Evolutionary conservation across 2,113 vertebrate species (phyloP).

Genomic region (Vidua chalybeata): DNA sequence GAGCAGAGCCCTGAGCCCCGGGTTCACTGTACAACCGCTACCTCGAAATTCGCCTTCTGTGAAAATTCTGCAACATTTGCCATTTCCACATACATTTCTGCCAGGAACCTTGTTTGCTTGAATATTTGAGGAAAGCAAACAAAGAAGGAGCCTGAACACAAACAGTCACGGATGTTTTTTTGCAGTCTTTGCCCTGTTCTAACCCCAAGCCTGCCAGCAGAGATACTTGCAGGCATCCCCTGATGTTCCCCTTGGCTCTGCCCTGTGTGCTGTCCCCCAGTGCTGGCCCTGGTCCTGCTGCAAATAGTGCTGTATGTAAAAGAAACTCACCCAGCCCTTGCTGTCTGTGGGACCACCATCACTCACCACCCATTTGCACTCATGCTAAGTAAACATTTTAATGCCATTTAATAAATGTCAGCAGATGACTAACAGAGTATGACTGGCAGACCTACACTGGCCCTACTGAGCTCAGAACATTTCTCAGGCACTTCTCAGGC

Average conservation of each 20-base stretch:
- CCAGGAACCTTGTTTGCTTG: constrained; percentile 27
- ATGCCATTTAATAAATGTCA: not conserved
- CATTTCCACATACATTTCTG: constrained; percentile 38
- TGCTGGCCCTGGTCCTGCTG: not conserved
- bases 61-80: constrained; percentile 40
- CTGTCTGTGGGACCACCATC: not conserved
- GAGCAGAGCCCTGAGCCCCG: not conserved
- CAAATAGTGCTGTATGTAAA: not conserved
- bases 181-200: not conserved
- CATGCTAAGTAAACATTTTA: not conserved
- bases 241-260: not conserved
- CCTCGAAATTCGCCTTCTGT: not conserved
- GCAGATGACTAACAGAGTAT: not conserved
- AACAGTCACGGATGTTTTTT: not conserved
- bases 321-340: not conserved
- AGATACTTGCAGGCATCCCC: not conserved
- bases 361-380: not conserved
- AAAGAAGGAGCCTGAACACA: constrained; percentile 29
- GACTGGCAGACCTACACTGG: not conserved
- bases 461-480: not conserved
- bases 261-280: not conserved
- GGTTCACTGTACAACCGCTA: not conserved
- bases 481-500: not conserved
- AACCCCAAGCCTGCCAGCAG: fast-evolving
- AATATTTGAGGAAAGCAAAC: constrained; percentile 52